Evolutionary conservation across 2,113 vertebrate genomes (phyloP).

Genomic region (Engraulis encrasicolus): DNA sequence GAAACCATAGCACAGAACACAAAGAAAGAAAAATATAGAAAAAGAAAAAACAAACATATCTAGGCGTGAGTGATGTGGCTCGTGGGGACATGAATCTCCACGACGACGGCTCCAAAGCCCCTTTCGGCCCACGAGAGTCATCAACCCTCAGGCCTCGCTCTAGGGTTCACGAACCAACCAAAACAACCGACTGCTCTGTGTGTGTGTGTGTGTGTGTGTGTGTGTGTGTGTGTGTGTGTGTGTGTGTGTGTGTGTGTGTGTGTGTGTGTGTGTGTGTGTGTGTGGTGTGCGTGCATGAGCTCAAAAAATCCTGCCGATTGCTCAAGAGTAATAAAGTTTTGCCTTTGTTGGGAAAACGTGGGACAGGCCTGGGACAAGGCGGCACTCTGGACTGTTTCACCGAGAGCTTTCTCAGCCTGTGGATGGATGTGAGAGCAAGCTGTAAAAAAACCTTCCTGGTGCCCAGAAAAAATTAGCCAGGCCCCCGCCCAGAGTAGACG

Average conservation of each 20-base stretch:
- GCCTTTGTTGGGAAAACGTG: background rate
- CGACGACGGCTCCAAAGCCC: background rate
- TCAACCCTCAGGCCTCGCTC: background rate
- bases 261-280: no score
- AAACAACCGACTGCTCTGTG: no score
- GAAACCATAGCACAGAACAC: background rate
- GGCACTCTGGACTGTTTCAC: conserved; percentile 26
- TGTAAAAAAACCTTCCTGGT: conserved; percentile 38
- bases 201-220: no score
- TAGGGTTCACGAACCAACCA: conserved; percentile 1
- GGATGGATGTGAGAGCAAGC: conserved; percentile 32
- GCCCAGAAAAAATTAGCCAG: conserved; percentile 34
- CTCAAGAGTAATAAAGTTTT: conserved; percentile 27
- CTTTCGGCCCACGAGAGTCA: background rate
- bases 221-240: no score
- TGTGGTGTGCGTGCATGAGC: no score
- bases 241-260: no score
- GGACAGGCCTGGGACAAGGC: no score
- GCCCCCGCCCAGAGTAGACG: conserved; percentile 25
- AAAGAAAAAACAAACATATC: background rate
- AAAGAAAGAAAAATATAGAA: no score
- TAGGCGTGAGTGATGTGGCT: background rate
- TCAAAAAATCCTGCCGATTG: background rate
- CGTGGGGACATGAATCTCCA: background rate
- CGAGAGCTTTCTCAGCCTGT: conserved; percentile 9